Base-by-base conservation (phyloP, 1,140 invertebrate genomes). In the Cecropterus lyciades region DNA sequence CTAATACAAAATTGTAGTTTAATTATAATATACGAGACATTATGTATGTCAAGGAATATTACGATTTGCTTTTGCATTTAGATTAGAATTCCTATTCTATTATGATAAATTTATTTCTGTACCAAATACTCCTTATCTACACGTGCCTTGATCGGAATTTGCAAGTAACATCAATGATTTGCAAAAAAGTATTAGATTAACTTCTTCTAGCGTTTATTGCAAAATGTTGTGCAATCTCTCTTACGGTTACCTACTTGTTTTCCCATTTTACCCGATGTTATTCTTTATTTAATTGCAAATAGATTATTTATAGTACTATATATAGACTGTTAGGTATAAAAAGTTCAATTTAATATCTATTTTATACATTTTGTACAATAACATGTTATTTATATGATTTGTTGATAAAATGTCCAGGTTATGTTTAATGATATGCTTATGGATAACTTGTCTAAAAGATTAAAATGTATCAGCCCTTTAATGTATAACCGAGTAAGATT, bases 31-130 rank as follows among this genome's bases (percentile, higher is more conserved):
- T 33, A 52, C n/a, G 27, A 33, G 10, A 42, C 11, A 42, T 11
- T 7, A 55, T 42, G 52, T 55, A 1, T 16, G 52, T 17, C 52
- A 53, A 53, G 51, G 30, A 53, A 17, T 33, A 37, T 9, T 9
- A 49, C 10, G n/a, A n/a, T n/a, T n/a, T n/a, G 9, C 46, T 24
- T 24, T 49, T 49, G 17, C 46, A 49, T 6, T 24, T 24, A 49
- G 46, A 49, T 49, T 49, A 49, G 46, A 49, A 49, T 48, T 48
- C 10, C 10, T 11, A 48, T 17, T 20, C 7, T 24, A 24, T n/a
- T 10, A n/a, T 24, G 17, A 49, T 49, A 49, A 49, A 20, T n/a
- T 49, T 49, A 49, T 49, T 49, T 49, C 9, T 49, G 17, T 24
- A 24, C 10, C 11, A 24, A 49, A 49, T 49, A n/a, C 20, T 24